Evolutionary conservation across 2,888 invertebrate genomes (phyloP), one percentile per base, ranked within the genome.

Genomic region (Ischnura elegans): DNA sequence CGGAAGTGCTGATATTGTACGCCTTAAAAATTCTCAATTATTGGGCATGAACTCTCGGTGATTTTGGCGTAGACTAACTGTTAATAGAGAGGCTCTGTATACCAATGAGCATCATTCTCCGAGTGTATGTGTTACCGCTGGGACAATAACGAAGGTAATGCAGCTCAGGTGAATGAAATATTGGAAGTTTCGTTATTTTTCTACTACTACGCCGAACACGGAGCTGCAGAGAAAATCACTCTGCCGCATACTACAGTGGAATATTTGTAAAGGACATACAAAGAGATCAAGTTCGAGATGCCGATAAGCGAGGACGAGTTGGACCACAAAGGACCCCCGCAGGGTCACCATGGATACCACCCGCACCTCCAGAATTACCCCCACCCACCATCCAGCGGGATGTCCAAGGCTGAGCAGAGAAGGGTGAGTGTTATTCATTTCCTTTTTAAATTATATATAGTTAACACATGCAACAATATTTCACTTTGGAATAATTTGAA

Each of bases 321-420:
- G 95, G 97, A 97, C 94, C 96, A 96, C 87, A 95, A 95, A 46
- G 96, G 96, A 66, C 97, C 97, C 94, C 95, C 96, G n/a, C 96
- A 96, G 93, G 94, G 95, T 55, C 96, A 96, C 86, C 96, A 96
- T 8, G 97, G 97, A 94, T 61, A 90, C 90, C 90, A 90, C 55
- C 19, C 47, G 47, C 90, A 61, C n/a, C 25, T 90, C 10, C 90
- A 90, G 61, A 90, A 55, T 36, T 36, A 76, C 76, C 36, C 90
- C 25, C 90, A 90, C 47, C 90, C 55, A 10, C 90, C 55, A 43
- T 43, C 61, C 61, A 90, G 61, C 21, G 93, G 90, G 47, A 96
- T 97, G 97, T 97, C 97, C 0, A 97, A 97, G 95, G 97, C 97
- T 0, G 97, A 97, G 95, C 96, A 97, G 94, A 96, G 98, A 95